Percentiles rank a stretch among this genome's conserved stretches.
Evolutionary conservation across 2,113 vertebrate genomes (phyloP).

Genomic region (Phyllostomus discolor): DNA sequence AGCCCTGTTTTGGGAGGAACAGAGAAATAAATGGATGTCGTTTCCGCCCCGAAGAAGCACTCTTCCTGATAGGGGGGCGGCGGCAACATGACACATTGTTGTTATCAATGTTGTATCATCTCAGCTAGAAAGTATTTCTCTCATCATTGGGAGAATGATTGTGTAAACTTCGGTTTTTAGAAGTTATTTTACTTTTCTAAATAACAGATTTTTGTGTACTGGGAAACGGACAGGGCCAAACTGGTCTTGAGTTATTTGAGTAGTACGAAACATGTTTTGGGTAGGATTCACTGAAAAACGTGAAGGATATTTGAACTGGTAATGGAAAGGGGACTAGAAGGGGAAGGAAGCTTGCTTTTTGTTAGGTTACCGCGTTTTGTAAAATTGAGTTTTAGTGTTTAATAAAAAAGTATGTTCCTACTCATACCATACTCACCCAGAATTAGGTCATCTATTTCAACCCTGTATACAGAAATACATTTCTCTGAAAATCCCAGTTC

Average conservation of each 20-base stretch:
- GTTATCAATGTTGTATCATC: not conserved
- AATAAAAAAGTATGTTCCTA: not conserved
- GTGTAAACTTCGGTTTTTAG: constrained; percentile 59
- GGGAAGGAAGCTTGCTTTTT: not conserved
- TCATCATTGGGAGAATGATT: not conserved
- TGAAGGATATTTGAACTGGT: constrained; percentile 5
- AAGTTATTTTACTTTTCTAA: constrained; percentile 52
- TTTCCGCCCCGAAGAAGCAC: not conserved
- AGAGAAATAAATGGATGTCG: not conserved
- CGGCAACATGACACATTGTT: not conserved
- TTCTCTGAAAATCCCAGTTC: not conserved
- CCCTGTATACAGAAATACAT: not conserved
- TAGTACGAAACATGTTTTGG: not conserved
- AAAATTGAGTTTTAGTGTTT: constrained; percentile 18
- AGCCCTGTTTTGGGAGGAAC: not conserved
- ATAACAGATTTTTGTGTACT: not conserved
- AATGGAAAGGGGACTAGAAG: not conserved
- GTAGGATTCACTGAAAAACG: not conserved
- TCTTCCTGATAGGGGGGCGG: not conserved
- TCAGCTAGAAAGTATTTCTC: not conserved
- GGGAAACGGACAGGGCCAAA: not conserved
- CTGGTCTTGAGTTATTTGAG: not conserved
- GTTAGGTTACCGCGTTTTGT: not conserved
- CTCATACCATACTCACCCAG: not conserved
- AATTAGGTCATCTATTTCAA: not conserved